Conservation (phyloP, 1,140 invertebrate species). For the Brachionus angularis region DNA sequence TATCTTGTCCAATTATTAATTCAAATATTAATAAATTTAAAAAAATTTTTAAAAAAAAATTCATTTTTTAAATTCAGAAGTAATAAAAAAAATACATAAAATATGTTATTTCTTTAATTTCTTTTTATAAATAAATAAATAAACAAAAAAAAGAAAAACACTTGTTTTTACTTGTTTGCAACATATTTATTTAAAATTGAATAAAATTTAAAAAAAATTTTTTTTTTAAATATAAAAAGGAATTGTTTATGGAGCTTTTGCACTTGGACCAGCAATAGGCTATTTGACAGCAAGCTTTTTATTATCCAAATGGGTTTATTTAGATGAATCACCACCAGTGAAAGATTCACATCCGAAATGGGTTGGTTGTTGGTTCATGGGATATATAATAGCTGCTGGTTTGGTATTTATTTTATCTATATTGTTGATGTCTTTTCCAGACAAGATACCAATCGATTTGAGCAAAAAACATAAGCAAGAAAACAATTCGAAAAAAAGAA, state of each 20-base stretch:
- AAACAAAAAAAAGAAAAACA: too few species aligned
- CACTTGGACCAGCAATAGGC: conserved; percentile 18
- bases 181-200: too few species aligned
- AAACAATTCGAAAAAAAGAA: conserved; percentile 5
- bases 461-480: background rate
- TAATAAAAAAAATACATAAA: too few species aligned
- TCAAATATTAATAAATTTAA: too few species aligned
- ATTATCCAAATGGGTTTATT: conserved; percentile 32
- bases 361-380: conserved; percentile 42
- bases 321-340: conserved; percentile 12
- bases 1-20: too few species aligned
- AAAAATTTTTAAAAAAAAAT: too few species aligned
- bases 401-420: conserved; percentile 5
- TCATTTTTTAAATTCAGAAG: too few species aligned
- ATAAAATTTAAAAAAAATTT: background rate
- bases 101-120: too few species aligned
- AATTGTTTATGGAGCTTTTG: conserved; percentile 25
- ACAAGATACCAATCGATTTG: background rate
- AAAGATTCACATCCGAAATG: conserved; percentile 8
- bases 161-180: too few species aligned
- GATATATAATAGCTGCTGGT: conserved; percentile 10
- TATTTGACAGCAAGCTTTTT: conserved; percentile 15
- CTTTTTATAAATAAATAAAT: too few species aligned
- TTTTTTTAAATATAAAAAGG: background rate
- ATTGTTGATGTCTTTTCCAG: conserved; percentile 15